Base-by-base conservation (phyloP, 23 tunicate genomes). In the Ascidia mentula region DNA sequence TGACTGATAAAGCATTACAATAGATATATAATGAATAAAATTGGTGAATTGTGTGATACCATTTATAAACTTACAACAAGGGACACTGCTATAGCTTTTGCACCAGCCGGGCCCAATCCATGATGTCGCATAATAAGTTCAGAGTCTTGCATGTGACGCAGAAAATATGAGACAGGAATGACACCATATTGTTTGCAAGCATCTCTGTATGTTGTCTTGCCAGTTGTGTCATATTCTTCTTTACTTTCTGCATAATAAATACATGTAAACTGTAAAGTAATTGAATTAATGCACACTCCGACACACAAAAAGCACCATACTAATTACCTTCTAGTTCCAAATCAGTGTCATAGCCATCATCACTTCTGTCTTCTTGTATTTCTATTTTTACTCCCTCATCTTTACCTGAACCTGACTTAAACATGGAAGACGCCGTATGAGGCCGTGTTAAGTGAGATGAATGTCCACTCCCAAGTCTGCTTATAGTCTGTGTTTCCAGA, bases 121-220 rank as follows among this genome's bases (percentile, higher is more conserved):
- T 96, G 99, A 85, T 91, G 93, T 46, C 89, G 77, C 89, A 89
- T 86, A 0, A 83, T 65, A 18, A 96, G 69, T 69, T 87, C 89
- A 22, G 72, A 77, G 20, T 90, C 95, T 77, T 96, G 97, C 97
- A 91, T 96, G 74, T 91, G 95, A 22, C 99, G 72, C 6, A 96
- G 71, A 73, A 96, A 96, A 69, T 96, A 96, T 1, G 99, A 96
- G 0, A 91, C 97, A 31, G 99, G 99, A 26, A 91, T 89, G 18
- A 91, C 97, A 13, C 94, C 97, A 84, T 73, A 96, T 74, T 91
- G 96, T 72, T 89, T 96, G 82, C 99, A 96, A 22, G 99, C 97
- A 38, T 87, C 85, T 72, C 78, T 88, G 85, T 96, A 96, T 22
- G 93, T 88, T 36, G 98, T 84, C 72, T 88, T 93, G 7, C 98